Evolutionary conservation across 2,113 vertebrate genomes (phyloP).

Genomic region (Engraulis encrasicolus): DNA sequence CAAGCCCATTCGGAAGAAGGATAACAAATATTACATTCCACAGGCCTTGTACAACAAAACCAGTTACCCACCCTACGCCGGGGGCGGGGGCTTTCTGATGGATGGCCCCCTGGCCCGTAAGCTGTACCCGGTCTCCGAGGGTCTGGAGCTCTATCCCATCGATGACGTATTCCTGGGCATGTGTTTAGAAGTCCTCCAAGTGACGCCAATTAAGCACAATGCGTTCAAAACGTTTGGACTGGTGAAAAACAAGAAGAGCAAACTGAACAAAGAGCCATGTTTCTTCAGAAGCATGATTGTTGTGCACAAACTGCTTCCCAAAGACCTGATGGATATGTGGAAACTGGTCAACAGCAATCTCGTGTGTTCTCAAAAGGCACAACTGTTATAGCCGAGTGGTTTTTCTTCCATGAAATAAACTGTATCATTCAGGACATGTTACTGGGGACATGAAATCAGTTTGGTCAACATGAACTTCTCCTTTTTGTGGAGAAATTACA

Average conservation of each 20-base stretch:
- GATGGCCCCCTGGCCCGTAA: constrained; percentile 78
- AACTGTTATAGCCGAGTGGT: constrained; percentile 76
- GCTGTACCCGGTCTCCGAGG: constrained; percentile 80
- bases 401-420: neutral
- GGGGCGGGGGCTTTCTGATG: constrained; percentile 95
- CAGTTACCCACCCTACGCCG: constrained; percentile 90
- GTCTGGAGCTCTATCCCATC: constrained; percentile 89
- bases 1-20: constrained; percentile 87
- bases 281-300: constrained; percentile 93
- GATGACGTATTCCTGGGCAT: constrained; percentile 96
- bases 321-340: constrained; percentile 90
- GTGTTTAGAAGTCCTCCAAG: constrained; percentile 88
- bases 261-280: constrained; percentile 93
- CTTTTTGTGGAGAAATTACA: constrained; percentile 56
- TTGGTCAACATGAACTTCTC: constrained; percentile 45
- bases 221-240: constrained; percentile 98
- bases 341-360: constrained; percentile 87
- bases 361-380: constrained; percentile 83
- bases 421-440: neutral
- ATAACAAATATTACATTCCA: constrained; percentile 96
- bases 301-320: constrained; percentile 93
- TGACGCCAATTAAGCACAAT: constrained; percentile 81
- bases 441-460: neutral
- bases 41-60: constrained; percentile 81
- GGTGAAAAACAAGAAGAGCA: constrained; percentile 88